Evolutionary conservation across 2,113 vertebrate genomes (phyloP).

Genomic region (Asarcornis scutulata): DNA sequence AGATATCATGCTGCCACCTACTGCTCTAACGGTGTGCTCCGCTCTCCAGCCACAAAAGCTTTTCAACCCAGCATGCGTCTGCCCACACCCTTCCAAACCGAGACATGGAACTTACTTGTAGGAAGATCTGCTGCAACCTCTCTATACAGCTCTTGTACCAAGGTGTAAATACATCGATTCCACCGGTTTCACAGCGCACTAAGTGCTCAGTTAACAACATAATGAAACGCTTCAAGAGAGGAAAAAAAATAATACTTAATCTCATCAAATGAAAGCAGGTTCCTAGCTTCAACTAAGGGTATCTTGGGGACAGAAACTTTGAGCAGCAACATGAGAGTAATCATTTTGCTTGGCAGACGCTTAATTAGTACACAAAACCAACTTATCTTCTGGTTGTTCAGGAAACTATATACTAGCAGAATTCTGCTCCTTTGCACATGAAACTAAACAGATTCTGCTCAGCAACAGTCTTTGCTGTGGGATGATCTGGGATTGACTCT

Average conservation of each 20-base stretch:
- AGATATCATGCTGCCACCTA: conserved; percentile 20
- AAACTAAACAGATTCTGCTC: neutral
- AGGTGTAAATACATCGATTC: conserved; percentile 90
- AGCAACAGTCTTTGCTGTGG: neutral
- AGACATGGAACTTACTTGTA: conserved; percentile 80
- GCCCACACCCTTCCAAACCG: neutral
- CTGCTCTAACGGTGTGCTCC: rapidly evolving
- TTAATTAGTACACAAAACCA: neutral
- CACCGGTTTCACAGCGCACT: conserved; percentile 92
- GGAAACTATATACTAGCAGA: neutral
- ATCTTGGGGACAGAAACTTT: neutral
- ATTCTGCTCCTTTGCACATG: neutral
- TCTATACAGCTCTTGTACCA: conserved; percentile 99
- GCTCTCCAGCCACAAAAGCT: neutral
- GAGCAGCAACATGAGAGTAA: neutral
- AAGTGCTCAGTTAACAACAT: conserved; percentile 97
- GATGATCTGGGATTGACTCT: neutral
- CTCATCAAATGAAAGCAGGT: neutral
- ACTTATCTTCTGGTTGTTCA: neutral
- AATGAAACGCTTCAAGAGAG: conserved; percentile 90
- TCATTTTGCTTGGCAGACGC: neutral
- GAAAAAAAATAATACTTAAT: neutral
- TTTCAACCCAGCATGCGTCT: rapidly evolving
- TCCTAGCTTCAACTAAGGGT: neutral
- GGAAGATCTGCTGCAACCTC: conserved; percentile 95